A percentile compares a stretch with the other conserved stretches of the same genome.
Evolutionary conservation across 2,797 vertebrate species (phyloP).

Genomic region (Ibycter americanus): DNA sequence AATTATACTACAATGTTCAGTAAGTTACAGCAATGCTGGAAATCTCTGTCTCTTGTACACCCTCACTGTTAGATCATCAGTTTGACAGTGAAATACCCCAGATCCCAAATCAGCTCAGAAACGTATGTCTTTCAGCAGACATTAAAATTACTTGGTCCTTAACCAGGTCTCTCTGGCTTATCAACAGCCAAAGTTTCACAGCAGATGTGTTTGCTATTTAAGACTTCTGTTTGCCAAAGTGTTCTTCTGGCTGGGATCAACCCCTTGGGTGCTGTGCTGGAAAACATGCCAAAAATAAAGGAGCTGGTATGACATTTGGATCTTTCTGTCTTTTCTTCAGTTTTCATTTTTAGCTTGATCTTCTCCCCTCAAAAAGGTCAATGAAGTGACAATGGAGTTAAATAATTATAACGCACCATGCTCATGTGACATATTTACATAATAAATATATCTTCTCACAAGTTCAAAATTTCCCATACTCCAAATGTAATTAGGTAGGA

Average conservation of each 20-base stretch:
- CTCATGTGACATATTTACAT: neutral
- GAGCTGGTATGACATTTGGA: neutral
- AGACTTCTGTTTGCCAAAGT: slow-evolving; percentile 41
- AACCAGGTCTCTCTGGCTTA: slow-evolving; percentile 3
- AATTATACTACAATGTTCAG: neutral
- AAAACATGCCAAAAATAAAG: neutral
- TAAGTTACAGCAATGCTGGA: neutral
- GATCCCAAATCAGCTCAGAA: slow-evolving; percentile 6
- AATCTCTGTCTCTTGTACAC: neutral
- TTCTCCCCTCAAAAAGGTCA: neutral
- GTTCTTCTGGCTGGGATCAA: slow-evolving; percentile 33
- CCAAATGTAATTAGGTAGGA: neutral
- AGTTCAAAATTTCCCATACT: neutral
- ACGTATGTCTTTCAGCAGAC: neutral
- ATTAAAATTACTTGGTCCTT: slow-evolving; percentile 10
- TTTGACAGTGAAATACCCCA: slow-evolving; percentile 10
- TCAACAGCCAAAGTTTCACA: slow-evolving; percentile 53
- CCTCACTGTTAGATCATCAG: neutral
- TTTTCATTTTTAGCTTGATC: neutral
- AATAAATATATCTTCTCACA: neutral
- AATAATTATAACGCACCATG: neutral
- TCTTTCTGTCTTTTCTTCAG: neutral
- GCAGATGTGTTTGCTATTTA: slow-evolving; percentile 43
- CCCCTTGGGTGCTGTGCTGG: neutral
- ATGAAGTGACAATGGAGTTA: neutral